Conservation (phyloP, 2,888 invertebrate genomes). For the Marasmarcha lunaedactyla region DNA sequence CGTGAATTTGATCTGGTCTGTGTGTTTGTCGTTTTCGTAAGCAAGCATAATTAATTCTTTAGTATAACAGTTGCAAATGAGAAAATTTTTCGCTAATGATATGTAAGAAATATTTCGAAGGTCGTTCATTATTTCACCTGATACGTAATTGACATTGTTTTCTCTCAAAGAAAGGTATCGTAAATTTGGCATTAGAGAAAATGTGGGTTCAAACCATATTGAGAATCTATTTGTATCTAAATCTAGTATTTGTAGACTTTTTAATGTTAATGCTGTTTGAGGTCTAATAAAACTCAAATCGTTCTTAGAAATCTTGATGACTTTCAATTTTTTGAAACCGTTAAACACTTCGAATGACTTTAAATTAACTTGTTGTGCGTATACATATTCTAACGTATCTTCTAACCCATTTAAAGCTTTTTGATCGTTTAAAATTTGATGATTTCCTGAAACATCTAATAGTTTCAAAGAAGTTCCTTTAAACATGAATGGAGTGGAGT, state of each 20-base stretch:
- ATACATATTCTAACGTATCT: conserved; percentile 44
- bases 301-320: conserved; percentile 61
- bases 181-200: conserved; percentile 40
- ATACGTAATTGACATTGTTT: conserved; percentile 69
- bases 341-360: conserved; percentile 37
- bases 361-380: conserved; percentile 48
- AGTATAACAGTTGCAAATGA: conserved; percentile 70
- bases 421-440: conserved; percentile 28
- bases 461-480: conserved; percentile 41
- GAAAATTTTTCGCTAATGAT: conserved; percentile 66
- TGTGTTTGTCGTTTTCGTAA: not conserved
- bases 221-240: conserved; percentile 64
- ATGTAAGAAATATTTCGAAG: conserved; percentile 53
- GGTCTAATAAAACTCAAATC: conserved; percentile 44
- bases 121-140: conserved; percentile 68
- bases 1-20: too few relatives aligned
- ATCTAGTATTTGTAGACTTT: conserved; percentile 53
- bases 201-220: conserved; percentile 62
- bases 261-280: conserved; percentile 31
- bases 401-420: conserved; percentile 48
- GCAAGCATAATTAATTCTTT: conserved; percentile 60
- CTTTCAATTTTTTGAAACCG: conserved; percentile 41
- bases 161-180: conserved; percentile 49
- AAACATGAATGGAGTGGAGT: conserved; percentile 41
- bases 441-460: conserved; percentile 70